These are phyloP conservation scores for Enteromius viviparus DNA, from an alignment of 2,797 vertebrate species.

Conservation along the genomic window DNA sequence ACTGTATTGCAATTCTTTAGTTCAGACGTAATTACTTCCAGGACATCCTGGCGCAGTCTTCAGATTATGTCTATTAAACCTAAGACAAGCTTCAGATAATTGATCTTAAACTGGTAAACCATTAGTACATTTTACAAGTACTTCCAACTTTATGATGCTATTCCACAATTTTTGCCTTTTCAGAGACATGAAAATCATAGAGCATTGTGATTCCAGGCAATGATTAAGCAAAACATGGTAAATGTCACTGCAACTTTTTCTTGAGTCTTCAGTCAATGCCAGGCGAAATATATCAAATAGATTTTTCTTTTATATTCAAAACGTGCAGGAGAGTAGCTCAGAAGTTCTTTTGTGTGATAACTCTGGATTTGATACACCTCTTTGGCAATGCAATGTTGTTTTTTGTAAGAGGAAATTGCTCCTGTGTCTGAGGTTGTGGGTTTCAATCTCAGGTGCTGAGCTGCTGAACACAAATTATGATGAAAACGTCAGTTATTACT, in stretches of 20 bases:
- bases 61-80: conserved; percentile 37
- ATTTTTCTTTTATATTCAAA: not conserved
- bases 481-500: not conserved
- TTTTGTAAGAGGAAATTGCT: not conserved
- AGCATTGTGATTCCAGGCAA: not conserved
- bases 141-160: not conserved
- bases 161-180: not conserved
- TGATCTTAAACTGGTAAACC: not conserved
- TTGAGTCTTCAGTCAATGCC: conserved; percentile 11
- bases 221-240: not conserved
- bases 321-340: not conserved
- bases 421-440: not conserved
- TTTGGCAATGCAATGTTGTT: conserved; percentile 6
- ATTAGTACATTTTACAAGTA: conserved; percentile 9
- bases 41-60: conserved; percentile 33
- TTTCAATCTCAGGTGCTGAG: not conserved
- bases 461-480: not conserved
- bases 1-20: conserved; percentile 15
- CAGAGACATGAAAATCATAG: not conserved
- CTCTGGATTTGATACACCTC: not conserved
- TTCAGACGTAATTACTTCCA: conserved; percentile 50
- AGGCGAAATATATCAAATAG: not conserved
- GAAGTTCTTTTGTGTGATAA: not conserved
- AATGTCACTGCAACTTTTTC: not conserved
- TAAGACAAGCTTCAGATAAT: conserved; percentile 14